Evolutionary conservation across 2,113 vertebrate species (phyloP).

Genomic region (Gnathonemus longibarbis): DNA sequence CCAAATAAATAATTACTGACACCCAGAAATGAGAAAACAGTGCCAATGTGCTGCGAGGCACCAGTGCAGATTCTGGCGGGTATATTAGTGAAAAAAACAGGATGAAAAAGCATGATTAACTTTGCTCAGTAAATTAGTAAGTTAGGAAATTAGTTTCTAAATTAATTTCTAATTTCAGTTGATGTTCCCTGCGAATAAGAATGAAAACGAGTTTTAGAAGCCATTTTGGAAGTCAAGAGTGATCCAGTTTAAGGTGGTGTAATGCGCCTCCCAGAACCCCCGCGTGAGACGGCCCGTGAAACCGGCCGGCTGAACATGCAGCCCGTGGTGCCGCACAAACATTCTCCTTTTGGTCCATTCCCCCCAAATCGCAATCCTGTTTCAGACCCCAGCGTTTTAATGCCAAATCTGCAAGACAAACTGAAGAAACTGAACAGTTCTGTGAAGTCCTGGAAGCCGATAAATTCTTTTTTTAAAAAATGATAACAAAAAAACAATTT

Average conservation of each 20-base stretch:
- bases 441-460: not conserved
- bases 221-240: not conserved
- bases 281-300: not conserved
- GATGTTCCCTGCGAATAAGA: not conserved
- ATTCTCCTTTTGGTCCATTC: not conserved
- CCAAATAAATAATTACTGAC: not conserved
- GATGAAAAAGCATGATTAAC: not conserved
- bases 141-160: slow-evolving; percentile 4
- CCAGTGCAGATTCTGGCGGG: not conserved
- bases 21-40: not conserved
- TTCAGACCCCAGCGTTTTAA: not conserved
- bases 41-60: not conserved
- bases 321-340: not conserved
- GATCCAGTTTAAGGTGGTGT: not conserved
- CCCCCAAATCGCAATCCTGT: not conserved
- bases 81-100: not conserved
- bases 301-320: not conserved
- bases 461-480: not conserved
- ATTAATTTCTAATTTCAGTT: not conserved
- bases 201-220: not conserved
- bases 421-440: not conserved
- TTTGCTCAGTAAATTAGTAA: not conserved
- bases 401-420: not conserved
- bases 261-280: not conserved
- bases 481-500: not conserved